Base-by-base conservation (phyloP, 2,113 vertebrate genomes). In the Cyanoderma ruficeps region DNA sequence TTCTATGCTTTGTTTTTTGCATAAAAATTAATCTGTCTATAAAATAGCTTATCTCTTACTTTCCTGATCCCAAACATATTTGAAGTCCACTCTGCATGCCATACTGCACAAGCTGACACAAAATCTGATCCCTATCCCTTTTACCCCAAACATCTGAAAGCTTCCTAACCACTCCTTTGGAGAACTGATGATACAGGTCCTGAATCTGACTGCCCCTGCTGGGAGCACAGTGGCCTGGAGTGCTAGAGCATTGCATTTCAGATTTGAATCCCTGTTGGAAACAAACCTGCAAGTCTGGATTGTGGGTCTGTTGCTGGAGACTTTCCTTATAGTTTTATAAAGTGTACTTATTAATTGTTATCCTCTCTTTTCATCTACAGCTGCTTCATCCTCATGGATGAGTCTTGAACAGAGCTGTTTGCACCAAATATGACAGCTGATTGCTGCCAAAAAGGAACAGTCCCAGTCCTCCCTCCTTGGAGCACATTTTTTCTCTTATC, bases 271-370 rank as follows among this genome's bases (percentile, higher is more conserved):
- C 21, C 37, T 37, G 12, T 12, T 76, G 59, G 53, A 82, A 87
- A 78, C 19, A 56, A 64, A 33, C 13, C 27, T 46, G 7, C 11
- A 41, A 55, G 6, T 78, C 19, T 78, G 31, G 27, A n/a, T 15
- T 24, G 12, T 55, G 35, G 4, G 10, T 82, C 44, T 72, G 16
- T 37, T 60, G 41, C 31, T 72, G 20, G 33, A 90, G 55, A 52
- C 8, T 46, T 94, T 44, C 49, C 27, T 64, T 82, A 31, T 8
- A 28, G 20, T 84, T 89, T 83, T 71, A n/a, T 65, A 61, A 88
- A 25, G 6, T 0, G 0, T 42, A 76, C 16, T 11, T 79, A 23
- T 56, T 69, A 9, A 35, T 50, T 49, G 17, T 60, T 25, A 59
- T 35, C 31, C 9, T 77, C 15, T 52, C 13, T 47, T 35, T 87